phyloP scores from a whole-genome alignment of 2,797 vertebrate species.

The Meriones psammophilus region DNA sequence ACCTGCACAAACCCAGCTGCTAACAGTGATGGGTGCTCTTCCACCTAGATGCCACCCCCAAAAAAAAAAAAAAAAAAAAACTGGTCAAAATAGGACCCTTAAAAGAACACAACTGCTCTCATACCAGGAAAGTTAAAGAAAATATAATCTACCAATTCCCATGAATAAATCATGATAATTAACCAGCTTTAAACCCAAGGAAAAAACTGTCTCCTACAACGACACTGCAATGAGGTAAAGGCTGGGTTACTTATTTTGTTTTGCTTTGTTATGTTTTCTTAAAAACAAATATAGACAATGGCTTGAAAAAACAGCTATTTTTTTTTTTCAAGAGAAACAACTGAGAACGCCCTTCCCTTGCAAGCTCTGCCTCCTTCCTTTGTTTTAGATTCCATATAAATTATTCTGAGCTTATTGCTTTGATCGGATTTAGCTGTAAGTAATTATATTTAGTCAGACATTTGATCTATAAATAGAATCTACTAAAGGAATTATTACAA shows the following conservation, averaged over 20 bases:
- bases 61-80: not conserved
- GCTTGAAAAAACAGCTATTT: constrained; percentile 44
- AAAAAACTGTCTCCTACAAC: constrained; percentile 38
- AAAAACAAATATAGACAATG: constrained; percentile 47
- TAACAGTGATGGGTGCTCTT: constrained; percentile 22
- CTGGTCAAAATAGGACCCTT: not conserved
- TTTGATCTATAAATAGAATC: constrained; percentile 91
- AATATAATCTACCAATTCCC: constrained; percentile 41
- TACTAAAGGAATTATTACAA: constrained; percentile 91
- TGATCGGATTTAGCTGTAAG: constrained; percentile 86
- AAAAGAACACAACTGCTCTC: not conserved
- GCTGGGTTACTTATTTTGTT: not conserved
- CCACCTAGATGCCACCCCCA: not conserved
- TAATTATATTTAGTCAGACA: constrained; percentile 88
- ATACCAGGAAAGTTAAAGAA: constrained; percentile 1
- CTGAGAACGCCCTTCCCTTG: constrained; percentile 65
- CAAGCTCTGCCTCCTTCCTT: constrained; percentile 72
- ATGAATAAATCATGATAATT: not conserved
- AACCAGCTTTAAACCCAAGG: constrained; percentile 42
- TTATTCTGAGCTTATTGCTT: constrained; percentile 83
- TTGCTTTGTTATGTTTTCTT: constrained; percentile 13
- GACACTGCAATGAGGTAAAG: constrained; percentile 4
- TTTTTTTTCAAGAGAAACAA: constrained; percentile 56
- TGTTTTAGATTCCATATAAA: constrained; percentile 78
- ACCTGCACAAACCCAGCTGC: constrained; percentile 29